Conservation (phyloP, 2,888 invertebrate genomes). For the Holacanthella duospinosa region DNA sequence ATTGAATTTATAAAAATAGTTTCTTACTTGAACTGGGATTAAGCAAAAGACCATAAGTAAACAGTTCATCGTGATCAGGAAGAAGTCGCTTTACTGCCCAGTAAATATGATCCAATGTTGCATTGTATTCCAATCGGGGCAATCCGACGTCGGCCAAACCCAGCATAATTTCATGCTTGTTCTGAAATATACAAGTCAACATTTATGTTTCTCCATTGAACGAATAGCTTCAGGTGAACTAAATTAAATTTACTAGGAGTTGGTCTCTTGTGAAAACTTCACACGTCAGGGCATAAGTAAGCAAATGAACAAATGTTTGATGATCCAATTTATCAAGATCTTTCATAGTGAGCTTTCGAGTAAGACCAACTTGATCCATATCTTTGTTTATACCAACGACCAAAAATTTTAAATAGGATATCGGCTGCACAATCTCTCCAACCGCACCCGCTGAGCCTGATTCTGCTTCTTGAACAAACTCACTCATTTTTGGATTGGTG, state of each 20-base stretch:
- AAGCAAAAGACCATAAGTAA: background rate
- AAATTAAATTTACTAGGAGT: no score
- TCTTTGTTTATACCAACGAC: no score
- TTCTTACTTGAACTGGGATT: background rate
- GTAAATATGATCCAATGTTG: background rate
- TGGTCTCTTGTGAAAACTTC: no score
- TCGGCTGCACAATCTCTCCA: no score
- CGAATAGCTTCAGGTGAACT: no score
- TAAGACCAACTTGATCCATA: background rate
- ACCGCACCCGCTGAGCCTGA: no score
- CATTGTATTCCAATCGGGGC: background rate
- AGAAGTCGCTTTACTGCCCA: background rate
- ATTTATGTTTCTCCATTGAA: no score
- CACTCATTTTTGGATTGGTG: no score
- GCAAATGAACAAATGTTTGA: background rate
- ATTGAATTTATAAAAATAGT: background rate
- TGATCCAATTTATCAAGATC: background rate
- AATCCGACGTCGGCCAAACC: background rate
- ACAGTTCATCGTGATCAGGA: background rate
- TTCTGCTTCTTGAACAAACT: no score
- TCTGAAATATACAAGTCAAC: no score
- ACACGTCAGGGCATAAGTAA: no score
- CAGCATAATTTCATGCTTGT: background rate
- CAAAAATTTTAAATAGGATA: no score
- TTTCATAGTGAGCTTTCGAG: background rate